Evolutionary conservation across 2,113 vertebrate species (phyloP).

Genomic region (Chlorodrepanis virens): DNA sequence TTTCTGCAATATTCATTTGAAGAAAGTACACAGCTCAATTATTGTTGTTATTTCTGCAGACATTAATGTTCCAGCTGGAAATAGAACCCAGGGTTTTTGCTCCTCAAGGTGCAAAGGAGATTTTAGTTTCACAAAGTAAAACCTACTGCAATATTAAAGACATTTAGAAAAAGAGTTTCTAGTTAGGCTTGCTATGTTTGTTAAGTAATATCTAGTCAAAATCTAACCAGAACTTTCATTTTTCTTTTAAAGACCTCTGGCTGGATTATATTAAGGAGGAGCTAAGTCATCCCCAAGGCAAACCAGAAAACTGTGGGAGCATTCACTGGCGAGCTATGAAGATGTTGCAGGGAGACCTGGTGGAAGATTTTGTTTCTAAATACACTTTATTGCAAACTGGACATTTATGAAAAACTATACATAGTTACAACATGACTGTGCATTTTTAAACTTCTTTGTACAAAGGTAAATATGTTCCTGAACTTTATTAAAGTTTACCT

Average conservation of each 20-base stretch:
- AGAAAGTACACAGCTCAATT: background rate
- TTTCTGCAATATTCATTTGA: background rate
- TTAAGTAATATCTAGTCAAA: background rate
- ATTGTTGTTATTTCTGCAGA: background rate
- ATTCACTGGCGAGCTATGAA: constrained; percentile 97
- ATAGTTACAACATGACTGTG: background rate
- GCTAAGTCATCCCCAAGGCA: constrained; percentile 79
- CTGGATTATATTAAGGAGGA: constrained; percentile 92
- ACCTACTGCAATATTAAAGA: background rate
- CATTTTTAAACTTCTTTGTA: background rate
- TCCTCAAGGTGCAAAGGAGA: background rate
- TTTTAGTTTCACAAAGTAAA: background rate
- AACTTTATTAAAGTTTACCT: background rate
- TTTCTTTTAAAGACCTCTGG: constrained; percentile 85
- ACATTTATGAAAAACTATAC: constrained; percentile 67
- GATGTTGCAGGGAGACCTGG: constrained; percentile 81
- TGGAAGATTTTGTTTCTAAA: constrained; percentile 85
- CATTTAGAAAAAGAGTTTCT: background rate
- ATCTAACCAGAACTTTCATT: background rate
- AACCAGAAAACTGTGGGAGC: constrained; percentile 85
- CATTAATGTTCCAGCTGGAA: background rate
- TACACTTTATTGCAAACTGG: constrained; percentile 88
- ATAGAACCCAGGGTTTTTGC: background rate
- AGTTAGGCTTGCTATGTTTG: background rate
- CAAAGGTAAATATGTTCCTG: background rate